A percentile compares a stretch with the other conserved stretches of the same genome.
Conservation (phyloP, 2,888 invertebrate genomes). For the Hoplodrina ambigua region DNA sequence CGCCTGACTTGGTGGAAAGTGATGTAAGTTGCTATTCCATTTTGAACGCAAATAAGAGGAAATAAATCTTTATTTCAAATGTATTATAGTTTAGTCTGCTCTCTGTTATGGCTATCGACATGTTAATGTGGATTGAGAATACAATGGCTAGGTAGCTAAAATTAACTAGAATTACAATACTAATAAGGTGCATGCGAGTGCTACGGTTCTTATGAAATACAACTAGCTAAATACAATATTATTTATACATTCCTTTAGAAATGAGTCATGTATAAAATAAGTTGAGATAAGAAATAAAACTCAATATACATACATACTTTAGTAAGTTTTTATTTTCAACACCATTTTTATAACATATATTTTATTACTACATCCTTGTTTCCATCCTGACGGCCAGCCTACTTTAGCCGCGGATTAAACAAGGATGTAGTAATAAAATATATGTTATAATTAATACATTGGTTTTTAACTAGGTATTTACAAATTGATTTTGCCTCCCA, state of each 20-base stretch:
- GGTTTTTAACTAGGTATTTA: no score
- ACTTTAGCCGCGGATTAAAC: no score
- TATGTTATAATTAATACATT: no score
- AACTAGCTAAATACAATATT: conserved; percentile 10
- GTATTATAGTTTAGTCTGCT: neutral
- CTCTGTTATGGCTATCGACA: conserved; percentile 20
- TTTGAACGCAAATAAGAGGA: neutral
- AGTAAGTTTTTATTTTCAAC: neutral
- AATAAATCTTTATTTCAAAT: conserved; percentile 7
- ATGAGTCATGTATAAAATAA: conserved; percentile 16
- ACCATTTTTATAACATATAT: neutral
- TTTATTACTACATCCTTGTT: neutral
- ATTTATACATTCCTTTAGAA: conserved; percentile 12
- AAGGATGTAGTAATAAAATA: no score
- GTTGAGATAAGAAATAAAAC: conserved; percentile 9
- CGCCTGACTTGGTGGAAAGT: conserved; percentile 82
- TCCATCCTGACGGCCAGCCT: no score
- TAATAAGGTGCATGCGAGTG: conserved; percentile 15
- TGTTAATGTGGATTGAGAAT: conserved; percentile 19
- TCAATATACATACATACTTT: neutral
- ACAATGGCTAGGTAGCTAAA: conserved; percentile 44
- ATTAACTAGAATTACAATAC: conserved; percentile 38
- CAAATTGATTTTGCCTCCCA: conserved; percentile 18
- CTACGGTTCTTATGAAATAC: conserved; percentile 17
- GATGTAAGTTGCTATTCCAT: conserved; percentile 84